Conservation (phyloP, 2,113 vertebrate species). For the Orcinus orca region DNA sequence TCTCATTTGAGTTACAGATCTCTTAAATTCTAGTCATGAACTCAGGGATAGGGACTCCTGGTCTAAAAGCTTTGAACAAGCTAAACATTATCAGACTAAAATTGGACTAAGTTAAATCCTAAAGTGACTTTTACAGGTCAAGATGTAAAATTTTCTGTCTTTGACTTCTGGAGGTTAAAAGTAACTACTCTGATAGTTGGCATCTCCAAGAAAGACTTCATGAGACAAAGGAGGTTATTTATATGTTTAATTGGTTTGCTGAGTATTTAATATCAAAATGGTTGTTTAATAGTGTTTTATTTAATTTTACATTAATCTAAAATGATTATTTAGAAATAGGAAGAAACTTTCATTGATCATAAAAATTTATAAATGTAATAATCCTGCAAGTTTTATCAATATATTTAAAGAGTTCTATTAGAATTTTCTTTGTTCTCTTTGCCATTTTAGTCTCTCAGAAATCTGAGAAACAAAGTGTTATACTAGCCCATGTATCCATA, state of each 20-base stretch:
- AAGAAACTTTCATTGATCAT: background rate
- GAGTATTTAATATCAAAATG: background rate
- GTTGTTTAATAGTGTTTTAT: background rate
- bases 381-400: background rate
- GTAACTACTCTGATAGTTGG: background rate
- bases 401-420: background rate
- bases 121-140: background rate
- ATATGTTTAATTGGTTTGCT: background rate
- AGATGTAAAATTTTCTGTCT: background rate
- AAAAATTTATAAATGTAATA: background rate
- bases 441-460: background rate
- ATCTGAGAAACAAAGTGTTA: background rate
- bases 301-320: background rate
- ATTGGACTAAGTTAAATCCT: background rate
- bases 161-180: background rate
- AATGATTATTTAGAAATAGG: background rate
- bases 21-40: background rate
- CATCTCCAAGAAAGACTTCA: background rate
- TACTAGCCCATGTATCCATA: background rate
- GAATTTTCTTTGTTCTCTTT: background rate
- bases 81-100: background rate
- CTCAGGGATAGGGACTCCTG: background rate
- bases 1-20: background rate
- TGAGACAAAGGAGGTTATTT: background rate
- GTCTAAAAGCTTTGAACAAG: background rate